Evolutionary conservation across 2,888 invertebrate species (phyloP).

Genomic region (Nipponacmea schrenckii): DNA sequence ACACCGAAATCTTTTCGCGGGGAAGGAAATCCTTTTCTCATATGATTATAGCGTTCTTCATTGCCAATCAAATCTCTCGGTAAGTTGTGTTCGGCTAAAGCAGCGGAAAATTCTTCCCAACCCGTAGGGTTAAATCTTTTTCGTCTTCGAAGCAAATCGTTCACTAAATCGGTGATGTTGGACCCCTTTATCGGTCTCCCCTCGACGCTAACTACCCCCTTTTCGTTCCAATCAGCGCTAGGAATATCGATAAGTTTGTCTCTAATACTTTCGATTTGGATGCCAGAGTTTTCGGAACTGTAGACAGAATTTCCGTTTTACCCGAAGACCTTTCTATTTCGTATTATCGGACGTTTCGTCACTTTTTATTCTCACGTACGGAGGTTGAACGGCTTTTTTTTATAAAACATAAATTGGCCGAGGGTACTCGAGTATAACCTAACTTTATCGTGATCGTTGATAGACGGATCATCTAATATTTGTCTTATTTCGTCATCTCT

Average conservation of each 20-base stretch:
- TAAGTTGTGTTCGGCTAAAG: background rate
- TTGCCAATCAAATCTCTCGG: background rate
- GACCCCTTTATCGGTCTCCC: background rate
- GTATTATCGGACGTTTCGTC: too few relatives aligned
- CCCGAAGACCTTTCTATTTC: background rate
- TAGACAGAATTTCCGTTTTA: background rate
- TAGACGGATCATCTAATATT: background rate
- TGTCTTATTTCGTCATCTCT: background rate
- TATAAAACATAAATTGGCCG: background rate
- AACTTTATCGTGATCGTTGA: background rate
- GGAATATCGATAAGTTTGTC: background rate
- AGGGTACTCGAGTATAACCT: background rate
- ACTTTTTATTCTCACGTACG: background rate
- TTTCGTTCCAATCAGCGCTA: background rate
- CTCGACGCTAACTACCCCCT: background rate
- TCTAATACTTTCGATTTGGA: background rate
- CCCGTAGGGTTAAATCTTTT: background rate
- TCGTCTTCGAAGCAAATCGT: background rate
- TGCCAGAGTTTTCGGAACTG: background rate
- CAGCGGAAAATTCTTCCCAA: background rate
- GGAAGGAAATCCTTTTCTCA: background rate
- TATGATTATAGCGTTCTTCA: background rate
- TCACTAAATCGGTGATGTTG: background rate
- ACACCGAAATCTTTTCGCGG: too few relatives aligned
- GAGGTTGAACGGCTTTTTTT: background rate